Evolutionary conservation across 2,888 invertebrate species (phyloP).

Genomic region (Branchinecta sandiegonensis): DNA sequence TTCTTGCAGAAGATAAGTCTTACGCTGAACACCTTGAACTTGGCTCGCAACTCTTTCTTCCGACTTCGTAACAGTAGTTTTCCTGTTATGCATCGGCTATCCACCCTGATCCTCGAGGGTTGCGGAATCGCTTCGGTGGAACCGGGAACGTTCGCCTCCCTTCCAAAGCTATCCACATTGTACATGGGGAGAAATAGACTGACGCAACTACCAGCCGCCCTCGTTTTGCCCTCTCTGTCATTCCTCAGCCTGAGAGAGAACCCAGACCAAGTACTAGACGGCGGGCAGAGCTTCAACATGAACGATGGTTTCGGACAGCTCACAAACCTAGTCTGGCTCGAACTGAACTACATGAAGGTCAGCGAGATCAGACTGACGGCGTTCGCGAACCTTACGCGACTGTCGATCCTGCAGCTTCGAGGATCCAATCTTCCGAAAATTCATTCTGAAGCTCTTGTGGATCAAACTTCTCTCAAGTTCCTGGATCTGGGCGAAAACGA

Average conservation of each 20-base stretch:
- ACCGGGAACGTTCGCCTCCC: conserved; percentile 36
- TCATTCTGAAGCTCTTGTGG: conserved; percentile 35
- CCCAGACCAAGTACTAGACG: conserved; percentile 12
- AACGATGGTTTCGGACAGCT: conserved; percentile 34
- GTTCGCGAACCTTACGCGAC: conserved; percentile 32
- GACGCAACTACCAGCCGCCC: conserved; percentile 19
- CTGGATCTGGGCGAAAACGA: conserved; percentile 45
- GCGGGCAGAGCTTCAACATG: conserved; percentile 39
- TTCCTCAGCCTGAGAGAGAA: conserved; percentile 30
- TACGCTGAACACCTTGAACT: conserved; percentile 17
- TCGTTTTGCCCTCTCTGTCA: conserved; percentile 30
- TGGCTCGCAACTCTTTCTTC: conserved; percentile 19
- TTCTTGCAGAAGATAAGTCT: conserved; percentile 10
- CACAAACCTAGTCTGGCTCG: conserved; percentile 34
- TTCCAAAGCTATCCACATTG: conserved; percentile 38
- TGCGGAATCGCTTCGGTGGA: conserved; percentile 41
- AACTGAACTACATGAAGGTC: conserved; percentile 36
- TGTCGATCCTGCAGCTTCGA: conserved; percentile 38
- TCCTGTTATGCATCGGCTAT: not conserved
- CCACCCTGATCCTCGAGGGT: conserved; percentile 19
- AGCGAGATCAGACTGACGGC: conserved; percentile 32
- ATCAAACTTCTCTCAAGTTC: conserved; percentile 35
- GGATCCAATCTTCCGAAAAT: conserved; percentile 37
- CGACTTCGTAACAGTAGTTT: not conserved
- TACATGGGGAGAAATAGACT: conserved; percentile 44